Base-by-base conservation (phyloP, 2,797 vertebrate species). In the Parambassis ranga region DNA sequence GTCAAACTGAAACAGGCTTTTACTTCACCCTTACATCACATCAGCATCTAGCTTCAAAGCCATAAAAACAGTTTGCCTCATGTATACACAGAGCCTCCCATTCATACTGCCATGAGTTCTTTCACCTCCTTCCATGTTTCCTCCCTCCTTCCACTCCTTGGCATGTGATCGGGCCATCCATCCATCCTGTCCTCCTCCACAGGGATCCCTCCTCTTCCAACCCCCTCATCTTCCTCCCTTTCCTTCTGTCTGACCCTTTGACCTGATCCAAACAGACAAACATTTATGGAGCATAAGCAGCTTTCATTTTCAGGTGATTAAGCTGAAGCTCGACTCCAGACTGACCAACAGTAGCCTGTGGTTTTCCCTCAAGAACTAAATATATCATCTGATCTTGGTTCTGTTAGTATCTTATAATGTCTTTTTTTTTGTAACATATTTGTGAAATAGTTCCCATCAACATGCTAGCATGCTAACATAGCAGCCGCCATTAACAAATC, bases 151-250 rank as follows among this genome's bases (percentile, higher is more conserved):
- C 51, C 22, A 66, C 71, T 51, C 52, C 4, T 23, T 84, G 53
- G 62, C 76, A 74, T 86, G 63, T 62, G 53, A 86, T 82, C 56
- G 65, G 49, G 39, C 56, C 68, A 82, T 82, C 71, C 57, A 86
- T 86, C 68, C 81, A 80, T 80, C 77, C 82, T 80, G 63, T 79
- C 67, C 77, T 82, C 83, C 78, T 84, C 76, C 81, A 41, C 78
- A 78, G 79, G 74, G 79, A 80, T 75, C 67, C 62, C 51, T 20
- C 55, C 37, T 38, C 58, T 58, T 61, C 59, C 56, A 4, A 22
- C 64, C 44, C 57, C 75, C 27, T 42, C 20, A 33, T 53, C 41
- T 61, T 73, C 73, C 53, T 64, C 64, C 64, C 76, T 79, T 77
- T 81, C 75, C 82, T 80, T 77, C 42, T 11, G 51, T 68, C 60